Conservation (phyloP, 2,888 invertebrate species). For the Aphelenchoides bicaudatus region DNA sequence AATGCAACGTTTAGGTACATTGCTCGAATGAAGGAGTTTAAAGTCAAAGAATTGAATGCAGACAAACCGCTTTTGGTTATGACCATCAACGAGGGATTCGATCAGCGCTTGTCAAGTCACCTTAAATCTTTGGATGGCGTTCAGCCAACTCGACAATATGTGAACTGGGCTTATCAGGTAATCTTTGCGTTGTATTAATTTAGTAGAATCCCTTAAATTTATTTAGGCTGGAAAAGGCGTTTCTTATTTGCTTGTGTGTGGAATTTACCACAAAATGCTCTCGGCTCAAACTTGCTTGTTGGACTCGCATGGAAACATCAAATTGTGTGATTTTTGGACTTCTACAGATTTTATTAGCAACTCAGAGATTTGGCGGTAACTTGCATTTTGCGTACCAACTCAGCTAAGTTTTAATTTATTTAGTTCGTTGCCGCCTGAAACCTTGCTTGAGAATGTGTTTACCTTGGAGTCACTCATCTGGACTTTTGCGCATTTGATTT, state of each 20-base stretch:
- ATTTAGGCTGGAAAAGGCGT: not conserved
- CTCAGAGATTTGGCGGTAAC: no score
- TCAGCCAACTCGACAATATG: not conserved
- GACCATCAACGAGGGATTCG: not conserved
- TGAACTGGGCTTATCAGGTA: constrained; percentile 1
- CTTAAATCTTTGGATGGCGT: not conserved
- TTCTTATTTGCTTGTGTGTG: not conserved
- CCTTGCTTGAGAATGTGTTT: not conserved
- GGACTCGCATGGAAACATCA: not conserved
- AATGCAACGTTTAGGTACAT: not conserved
- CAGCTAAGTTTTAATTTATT: not conserved
- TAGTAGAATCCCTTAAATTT: not conserved
- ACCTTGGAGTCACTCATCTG: not conserved
- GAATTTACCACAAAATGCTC: not conserved
- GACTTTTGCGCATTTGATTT: constrained; percentile 1
- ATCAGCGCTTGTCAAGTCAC: not conserved
- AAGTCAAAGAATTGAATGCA: not conserved
- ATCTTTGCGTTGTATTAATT: not conserved
- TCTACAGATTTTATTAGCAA: no score
- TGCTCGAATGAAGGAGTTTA: not conserved
- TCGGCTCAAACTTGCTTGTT: not conserved
- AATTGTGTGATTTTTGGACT: not conserved
- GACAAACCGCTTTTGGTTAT: not conserved
- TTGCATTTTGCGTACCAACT: no score
- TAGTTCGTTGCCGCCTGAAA: not conserved